phyloP scores from a whole-genome alignment of 2,888 invertebrate species.

The Drosophila hamatofila region DNA sequence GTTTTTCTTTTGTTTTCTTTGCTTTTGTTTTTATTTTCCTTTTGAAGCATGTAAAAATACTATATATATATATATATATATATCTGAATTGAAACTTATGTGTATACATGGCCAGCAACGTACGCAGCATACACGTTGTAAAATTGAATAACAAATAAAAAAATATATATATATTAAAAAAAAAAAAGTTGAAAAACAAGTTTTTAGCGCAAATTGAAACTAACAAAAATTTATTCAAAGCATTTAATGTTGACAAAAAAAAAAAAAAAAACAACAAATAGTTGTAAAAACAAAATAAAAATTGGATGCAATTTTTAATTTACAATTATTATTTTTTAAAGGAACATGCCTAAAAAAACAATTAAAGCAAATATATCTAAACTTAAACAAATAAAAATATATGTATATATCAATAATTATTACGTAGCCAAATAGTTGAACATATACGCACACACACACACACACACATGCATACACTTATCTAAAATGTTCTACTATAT shows the following conservation, averaged over 20 bases:
- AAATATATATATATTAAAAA: background rate
- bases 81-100: constrained; percentile 9
- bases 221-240: constrained; percentile 41
- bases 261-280: constrained; percentile 17
- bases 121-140: constrained; percentile 22
- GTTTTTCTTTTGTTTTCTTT: constrained; percentile 14
- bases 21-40: constrained; percentile 12
- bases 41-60: constrained; percentile 41
- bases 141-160: constrained; percentile 2
- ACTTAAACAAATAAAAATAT: constrained; percentile 1
- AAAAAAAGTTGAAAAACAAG: constrained; percentile 12
- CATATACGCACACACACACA: constrained; percentile 11
- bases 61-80: constrained; percentile 9
- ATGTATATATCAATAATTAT: constrained; percentile 23
- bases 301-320: constrained; percentile 10
- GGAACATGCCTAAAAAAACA: constrained; percentile 26
- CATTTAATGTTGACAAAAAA: constrained; percentile 51
- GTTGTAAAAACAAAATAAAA: constrained; percentile 24
- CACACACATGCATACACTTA: constrained; percentile 6
- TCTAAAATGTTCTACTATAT: constrained; percentile 4
- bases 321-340: constrained; percentile 14
- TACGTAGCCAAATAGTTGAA: constrained; percentile 53
- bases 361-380: constrained; percentile 17
- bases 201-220: constrained; percentile 55
- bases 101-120: constrained; percentile 22